phyloP scores from a whole-genome alignment of 2,113 vertebrate species.

The Camelus dromedarius region DNA sequence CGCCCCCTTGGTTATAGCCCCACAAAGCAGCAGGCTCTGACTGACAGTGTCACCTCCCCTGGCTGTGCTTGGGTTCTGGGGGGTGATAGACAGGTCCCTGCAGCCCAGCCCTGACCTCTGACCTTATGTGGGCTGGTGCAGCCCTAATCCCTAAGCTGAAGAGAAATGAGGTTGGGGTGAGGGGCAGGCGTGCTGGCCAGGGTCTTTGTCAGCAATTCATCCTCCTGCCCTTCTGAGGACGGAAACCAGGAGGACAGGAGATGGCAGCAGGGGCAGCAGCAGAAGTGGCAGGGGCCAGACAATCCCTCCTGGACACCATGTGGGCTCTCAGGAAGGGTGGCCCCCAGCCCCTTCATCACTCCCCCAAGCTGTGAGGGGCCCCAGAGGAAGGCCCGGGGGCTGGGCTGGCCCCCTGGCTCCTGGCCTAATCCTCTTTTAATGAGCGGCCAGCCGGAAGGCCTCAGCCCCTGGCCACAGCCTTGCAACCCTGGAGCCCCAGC shows the following conservation, averaged over 20 bases:
- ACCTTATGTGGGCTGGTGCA: constrained; percentile 52
- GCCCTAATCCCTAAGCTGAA: constrained; percentile 59
- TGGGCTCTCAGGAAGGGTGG: neutral
- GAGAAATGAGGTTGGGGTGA: neutral
- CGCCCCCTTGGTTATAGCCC: constrained; percentile 77
- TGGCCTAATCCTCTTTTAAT: constrained; percentile 86
- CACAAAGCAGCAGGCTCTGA: constrained; percentile 76
- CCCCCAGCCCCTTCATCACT: neutral
- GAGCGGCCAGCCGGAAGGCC: constrained; percentile 81
- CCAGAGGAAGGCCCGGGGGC: constrained; percentile 63
- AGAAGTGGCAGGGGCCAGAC: neutral
- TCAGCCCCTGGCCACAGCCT: constrained; percentile 73
- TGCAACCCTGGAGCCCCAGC: constrained; percentile 45
- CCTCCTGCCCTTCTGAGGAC: neutral
- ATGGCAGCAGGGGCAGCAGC: neutral
- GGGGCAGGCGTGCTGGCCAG: neutral
- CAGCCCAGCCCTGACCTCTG: constrained; percentile 77
- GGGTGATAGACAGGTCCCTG: constrained; percentile 77
- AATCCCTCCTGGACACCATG: neutral
- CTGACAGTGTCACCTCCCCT: constrained; percentile 69
- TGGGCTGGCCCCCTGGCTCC: constrained; percentile 77
- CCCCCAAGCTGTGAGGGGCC: constrained; percentile 60
- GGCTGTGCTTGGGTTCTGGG: neutral
- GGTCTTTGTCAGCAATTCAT: neutral
- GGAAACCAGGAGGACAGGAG: neutral